Evolutionary conservation across 2,113 vertebrate species (phyloP), one percentile per base, ranked within the genome.

Genomic region (Dunckerocampus dactyliophorus): DNA sequence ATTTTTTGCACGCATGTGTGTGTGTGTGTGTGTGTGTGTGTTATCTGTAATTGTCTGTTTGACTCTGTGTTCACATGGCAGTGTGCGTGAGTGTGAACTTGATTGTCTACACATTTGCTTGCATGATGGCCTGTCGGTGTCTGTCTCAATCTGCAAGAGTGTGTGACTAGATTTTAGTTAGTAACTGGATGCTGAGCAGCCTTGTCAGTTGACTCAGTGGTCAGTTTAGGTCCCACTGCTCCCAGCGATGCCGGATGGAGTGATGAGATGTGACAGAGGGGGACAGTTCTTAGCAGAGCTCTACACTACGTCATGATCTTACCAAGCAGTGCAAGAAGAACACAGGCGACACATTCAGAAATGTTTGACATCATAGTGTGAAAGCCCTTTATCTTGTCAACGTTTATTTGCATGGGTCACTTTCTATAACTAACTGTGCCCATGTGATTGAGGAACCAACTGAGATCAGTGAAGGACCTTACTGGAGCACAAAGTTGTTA

Each of bases 201-300:
- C 78, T 80, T 90, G 85, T 89, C 88, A 86, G 81, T 85, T 87
- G 77, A 84, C 73, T 87, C 85, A 75, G 77, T 85, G 88, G 88
- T 89, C 87, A 88, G 77, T 91, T 90, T 77, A 78, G 77, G 77
- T 83, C 76, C 65, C 21, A 34, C 42, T 60, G 81, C 83, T 77
- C 71, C 53, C 49, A 78, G 87, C 80, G 22, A 49, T 61, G 67
- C 49, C 39, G 65, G 47, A 43, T 47, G 50, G 71, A 81, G 52
- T 84, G 83, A 89, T 87, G 66, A 67, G 79, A 79, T 81, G 65
- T 82, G 88, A 89, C 88, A 88, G 75, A 75, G 37, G 31, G 77
- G 76, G 71, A 83, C 74, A 73, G 62, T 66, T 79, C 71, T 76
- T 82, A 56, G 74, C 71, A 74, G 67, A 72, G 68, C 68, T 69